Conservation (phyloP, 2,797 vertebrate species). For the Meda fulgida region DNA sequence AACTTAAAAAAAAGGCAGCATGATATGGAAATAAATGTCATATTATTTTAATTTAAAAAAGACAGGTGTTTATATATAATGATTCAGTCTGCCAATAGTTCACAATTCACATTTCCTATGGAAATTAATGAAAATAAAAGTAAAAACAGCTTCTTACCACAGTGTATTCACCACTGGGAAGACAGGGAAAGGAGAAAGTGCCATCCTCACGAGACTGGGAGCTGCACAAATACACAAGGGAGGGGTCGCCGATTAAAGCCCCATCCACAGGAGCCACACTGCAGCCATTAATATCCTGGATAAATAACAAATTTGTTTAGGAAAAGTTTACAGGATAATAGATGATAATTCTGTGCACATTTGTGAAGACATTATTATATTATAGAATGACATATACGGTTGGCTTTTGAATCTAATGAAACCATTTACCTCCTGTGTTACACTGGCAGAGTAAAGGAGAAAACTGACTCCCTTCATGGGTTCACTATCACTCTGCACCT, state of each 20-base stretch:
- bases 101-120: background rate
- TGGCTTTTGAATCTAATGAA: background rate
- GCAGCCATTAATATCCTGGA: slow-evolving; percentile 89
- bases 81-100: background rate
- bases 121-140: background rate
- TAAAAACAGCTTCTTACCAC: slow-evolving; percentile 78
- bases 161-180: slow-evolving; percentile 92
- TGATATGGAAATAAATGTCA: no score
- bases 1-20: no score
- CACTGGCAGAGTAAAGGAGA: slow-evolving; percentile 89
- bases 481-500: slow-evolving; percentile 95
- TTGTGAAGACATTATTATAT: background rate
- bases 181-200: slow-evolving; percentile 87
- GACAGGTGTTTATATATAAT: background rate
- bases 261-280: slow-evolving; percentile 85
- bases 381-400: background rate
- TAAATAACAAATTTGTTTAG: background rate
- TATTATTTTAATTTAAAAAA: no score
- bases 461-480: slow-evolving; percentile 99
- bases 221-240: slow-evolving; percentile 88
- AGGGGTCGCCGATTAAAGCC: slow-evolving; percentile 81
- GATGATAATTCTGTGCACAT: background rate
- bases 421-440: slow-evolving; percentile 85
- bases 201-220: slow-evolving; percentile 91
- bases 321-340: background rate